phyloP scores from a whole-genome alignment of 92 coral and sea anemone genomes.

The Epizoanthus fatuus region DNA sequence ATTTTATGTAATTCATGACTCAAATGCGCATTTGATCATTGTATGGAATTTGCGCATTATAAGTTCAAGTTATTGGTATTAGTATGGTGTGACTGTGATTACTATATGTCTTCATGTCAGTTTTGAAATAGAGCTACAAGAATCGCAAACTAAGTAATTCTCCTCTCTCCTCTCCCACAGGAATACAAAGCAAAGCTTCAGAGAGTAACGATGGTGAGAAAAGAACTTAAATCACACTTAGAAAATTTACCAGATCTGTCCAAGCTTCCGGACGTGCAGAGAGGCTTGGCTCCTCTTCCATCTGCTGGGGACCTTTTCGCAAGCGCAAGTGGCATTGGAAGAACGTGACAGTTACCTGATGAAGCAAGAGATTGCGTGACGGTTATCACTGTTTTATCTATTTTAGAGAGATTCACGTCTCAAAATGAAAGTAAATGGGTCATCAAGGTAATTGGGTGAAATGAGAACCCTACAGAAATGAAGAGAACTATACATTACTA shows the following conservation, averaged over 20 bases:
- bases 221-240: slow-evolving; percentile 96
- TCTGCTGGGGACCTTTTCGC: slow-evolving; percentile 99
- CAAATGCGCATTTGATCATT: too few relatives aligned
- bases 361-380: not conserved
- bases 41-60: too few relatives aligned
- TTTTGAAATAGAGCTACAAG: too few relatives aligned
- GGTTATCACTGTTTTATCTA: not conserved
- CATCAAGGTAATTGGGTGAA: too few relatives aligned
- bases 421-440: too few relatives aligned
- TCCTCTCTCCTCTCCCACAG: slow-evolving; percentile 52
- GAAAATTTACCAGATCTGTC: slow-evolving; percentile 96
- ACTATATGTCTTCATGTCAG: too few relatives aligned
- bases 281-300: slow-evolving; percentile 98
- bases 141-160: not conserved
- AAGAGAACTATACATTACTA: too few relatives aligned
- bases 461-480: too few relatives aligned
- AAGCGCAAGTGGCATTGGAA: slow-evolving; percentile 63
- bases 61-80: too few relatives aligned
- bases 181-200: slow-evolving; percentile 94
- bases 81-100: too few relatives aligned
- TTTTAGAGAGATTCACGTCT: too few relatives aligned
- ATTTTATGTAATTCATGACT: too few relatives aligned
- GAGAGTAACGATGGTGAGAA: slow-evolving; percentile 94
- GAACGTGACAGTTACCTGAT: slow-evolving; percentile 55
- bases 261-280: slow-evolving; percentile 94